Evolutionary conservation across 2,797 vertebrate species (phyloP).

Genomic region (Coregonus sp.): DNA sequence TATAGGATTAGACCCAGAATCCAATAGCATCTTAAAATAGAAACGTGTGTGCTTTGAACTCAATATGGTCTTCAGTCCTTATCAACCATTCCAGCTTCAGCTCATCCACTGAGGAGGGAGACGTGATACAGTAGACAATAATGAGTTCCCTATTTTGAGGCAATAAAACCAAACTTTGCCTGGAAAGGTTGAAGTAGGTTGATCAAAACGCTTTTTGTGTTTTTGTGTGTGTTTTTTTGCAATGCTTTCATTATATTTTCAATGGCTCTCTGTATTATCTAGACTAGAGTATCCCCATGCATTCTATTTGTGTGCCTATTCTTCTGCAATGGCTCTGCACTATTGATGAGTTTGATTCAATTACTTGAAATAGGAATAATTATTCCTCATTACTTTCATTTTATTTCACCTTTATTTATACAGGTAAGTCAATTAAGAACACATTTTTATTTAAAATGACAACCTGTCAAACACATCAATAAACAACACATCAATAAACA

Average conservation of each 20-base stretch:
- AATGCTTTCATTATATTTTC: constrained; percentile 18
- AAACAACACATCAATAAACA: too few species aligned
- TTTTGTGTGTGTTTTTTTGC: constrained; percentile 6
- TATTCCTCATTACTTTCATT: background rate
- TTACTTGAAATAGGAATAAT: constrained; percentile 40
- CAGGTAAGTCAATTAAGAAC: too few species aligned
- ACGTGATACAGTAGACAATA: constrained; percentile 36
- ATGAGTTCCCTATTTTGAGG: constrained; percentile 39
- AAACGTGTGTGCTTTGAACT: constrained; percentile 56
- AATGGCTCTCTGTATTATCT: constrained; percentile 22
- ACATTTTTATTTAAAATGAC: too few species aligned
- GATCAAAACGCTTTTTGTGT: constrained; percentile 32
- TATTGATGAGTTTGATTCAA: constrained; percentile 43
- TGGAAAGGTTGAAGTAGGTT: constrained; percentile 28
- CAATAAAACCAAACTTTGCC: constrained; percentile 33
- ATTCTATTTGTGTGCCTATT: constrained; percentile 21
- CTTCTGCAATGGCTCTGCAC: background rate
- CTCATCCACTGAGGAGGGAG: constrained; percentile 33
- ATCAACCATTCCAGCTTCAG: constrained; percentile 56
- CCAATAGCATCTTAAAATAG: constrained; percentile 53
- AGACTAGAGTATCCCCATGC: background rate
- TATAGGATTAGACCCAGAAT: constrained; percentile 32
- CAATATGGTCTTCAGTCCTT: constrained; percentile 51
- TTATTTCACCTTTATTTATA: too few species aligned
- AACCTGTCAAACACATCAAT: too few species aligned